Conservation (phyloP, 2,797 vertebrate genomes). For the Pygocentrus nattereri region DNA sequence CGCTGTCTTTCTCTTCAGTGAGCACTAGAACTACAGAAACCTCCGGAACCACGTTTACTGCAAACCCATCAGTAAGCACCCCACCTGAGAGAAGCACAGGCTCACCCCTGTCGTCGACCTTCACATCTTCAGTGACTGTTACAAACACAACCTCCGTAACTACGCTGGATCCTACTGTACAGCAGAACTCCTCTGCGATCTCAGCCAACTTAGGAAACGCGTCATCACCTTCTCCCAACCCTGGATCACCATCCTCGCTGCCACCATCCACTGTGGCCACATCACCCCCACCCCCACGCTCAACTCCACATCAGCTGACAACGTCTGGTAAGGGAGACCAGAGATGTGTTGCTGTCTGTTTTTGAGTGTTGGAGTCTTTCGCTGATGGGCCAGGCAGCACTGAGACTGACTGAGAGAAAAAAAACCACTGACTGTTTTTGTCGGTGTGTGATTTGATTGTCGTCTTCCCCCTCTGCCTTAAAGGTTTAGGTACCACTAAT, state of each 20-base stretch:
- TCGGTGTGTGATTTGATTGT: neutral
- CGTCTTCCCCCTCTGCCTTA: neutral
- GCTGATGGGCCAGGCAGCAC: too few relatives aligned
- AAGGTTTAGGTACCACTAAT: neutral
- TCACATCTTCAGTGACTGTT: neutral
- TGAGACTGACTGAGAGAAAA: too few relatives aligned
- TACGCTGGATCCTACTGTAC: neutral
- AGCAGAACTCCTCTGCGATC: neutral
- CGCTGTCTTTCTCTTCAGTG: neutral
- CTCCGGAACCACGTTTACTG: neutral
- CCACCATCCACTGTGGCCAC: neutral
- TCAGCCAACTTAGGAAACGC: neutral
- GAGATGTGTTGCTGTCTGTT: neutral
- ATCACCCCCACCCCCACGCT: neutral
- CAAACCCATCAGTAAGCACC: neutral
- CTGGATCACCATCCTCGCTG: neutral
- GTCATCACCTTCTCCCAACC: neutral
- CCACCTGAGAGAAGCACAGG: neutral
- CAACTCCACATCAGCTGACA: neutral
- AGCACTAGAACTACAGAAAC: neutral
- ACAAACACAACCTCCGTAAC: neutral
- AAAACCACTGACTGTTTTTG: too few relatives aligned
- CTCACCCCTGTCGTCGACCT: neutral
- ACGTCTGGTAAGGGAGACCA: conserved; percentile 19
- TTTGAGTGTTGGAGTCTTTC: too few relatives aligned